Base-by-base conservation (phyloP, 92 coral and sea anemone species). In the Parazoanthus atlanticus region DNA sequence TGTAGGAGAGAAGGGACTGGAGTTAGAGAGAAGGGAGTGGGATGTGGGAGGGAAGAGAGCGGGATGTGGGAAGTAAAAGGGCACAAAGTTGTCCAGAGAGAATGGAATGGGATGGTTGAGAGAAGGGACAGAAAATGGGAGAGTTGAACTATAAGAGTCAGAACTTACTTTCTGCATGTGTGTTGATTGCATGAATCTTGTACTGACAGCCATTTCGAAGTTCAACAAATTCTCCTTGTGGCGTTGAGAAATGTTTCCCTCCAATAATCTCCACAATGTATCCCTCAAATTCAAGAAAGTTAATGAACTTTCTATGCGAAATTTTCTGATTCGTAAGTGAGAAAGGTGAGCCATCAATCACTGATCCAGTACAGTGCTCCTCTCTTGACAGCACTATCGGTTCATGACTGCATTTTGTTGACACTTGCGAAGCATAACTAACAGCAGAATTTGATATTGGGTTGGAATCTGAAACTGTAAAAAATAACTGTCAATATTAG, bases 211-310 rank as follows among this genome's bases (percentile, higher is more conserved):
- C 92, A 32, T 89, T 90, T 32, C 82, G 78, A 69, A 90, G 36
- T 31, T 90, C 92, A 64, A 90, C 92, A 70, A 90, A 90, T 28
- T 90, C 92, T 15, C 92, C 92, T 1, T 90, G 89, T 3, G 92
- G 86, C 31, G 89, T 77, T 46, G 79, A 76, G 80, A 67, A 90
- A 30, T 90, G 92, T 21, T 90, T 90, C 31, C 92, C 92, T 23
- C 92, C 90, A 47, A 90, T 28, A 6, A 90, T 90, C 79, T 90
- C 89, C 86, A 90, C 89, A 0, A 54, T 23, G 19, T 90, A 90
- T 36, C 89, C 92, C 25, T 77, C 23, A 23, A 17, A 67, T 23
- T 29, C 74, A 31, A 90, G 80, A 85, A 46, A 78, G 46, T 90
- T 65, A 6, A 25, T 23, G 7, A 61, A 21, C 26, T 61, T 61